Conservation (phyloP, 2,113 vertebrate species). For the Istiophorus platypterus region DNA sequence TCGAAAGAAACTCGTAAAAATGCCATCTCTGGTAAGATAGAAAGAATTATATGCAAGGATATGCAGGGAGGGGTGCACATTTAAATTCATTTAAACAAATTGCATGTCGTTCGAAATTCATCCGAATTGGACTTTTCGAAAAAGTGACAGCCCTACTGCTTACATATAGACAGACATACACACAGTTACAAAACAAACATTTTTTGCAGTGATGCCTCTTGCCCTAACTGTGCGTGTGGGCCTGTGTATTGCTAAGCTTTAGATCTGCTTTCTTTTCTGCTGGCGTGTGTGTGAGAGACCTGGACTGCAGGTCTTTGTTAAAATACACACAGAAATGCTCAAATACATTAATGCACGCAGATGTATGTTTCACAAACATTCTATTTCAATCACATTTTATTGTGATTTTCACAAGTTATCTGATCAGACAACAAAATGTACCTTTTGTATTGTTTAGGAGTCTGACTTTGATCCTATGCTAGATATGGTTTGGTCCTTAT, state of each 20-base stretch:
- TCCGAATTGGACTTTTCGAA: too few species aligned
- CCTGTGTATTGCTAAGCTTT: conserved; percentile 46
- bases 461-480: conserved; percentile 38
- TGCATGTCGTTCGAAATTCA: too few species aligned
- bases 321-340: background rate
- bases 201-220: background rate
- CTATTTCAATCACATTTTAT: background rate
- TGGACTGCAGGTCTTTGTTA: background rate
- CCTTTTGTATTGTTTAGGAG: conserved; percentile 18
- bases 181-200: background rate
- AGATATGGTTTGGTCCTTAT: conserved; percentile 11
- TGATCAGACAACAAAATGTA: conserved; percentile 37
- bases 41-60: too few species aligned
- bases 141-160: background rate
- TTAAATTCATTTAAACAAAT: too few species aligned
- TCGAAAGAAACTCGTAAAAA: too few species aligned
- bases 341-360: background rate
- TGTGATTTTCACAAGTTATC: conserved; percentile 32
- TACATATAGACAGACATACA: background rate
- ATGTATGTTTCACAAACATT: background rate
- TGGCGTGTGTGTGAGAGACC: conserved; percentile 14
- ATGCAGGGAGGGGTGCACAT: too few species aligned
- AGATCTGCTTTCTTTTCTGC: conserved; percentile 37
- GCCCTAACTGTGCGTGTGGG: conserved; percentile 40
- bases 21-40: too few species aligned